Conservation (phyloP, 2,797 vertebrate genomes). For the Macropus fuliginosus region DNA sequence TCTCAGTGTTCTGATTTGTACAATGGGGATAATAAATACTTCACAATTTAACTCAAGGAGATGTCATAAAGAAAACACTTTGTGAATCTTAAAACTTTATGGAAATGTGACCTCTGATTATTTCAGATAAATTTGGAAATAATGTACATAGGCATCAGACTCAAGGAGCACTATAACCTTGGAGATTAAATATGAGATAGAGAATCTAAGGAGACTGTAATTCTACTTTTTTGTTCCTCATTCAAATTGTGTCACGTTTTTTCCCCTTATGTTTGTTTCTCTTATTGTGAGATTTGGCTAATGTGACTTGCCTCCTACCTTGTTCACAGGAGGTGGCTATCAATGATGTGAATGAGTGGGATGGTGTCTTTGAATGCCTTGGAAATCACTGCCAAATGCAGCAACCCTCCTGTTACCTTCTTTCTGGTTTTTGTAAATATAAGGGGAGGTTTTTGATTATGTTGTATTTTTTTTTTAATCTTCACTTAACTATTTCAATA, state of each 20-base stretch:
- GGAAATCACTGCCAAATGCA: neutral
- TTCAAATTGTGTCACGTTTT: too few relatives aligned
- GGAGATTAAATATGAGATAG: neutral
- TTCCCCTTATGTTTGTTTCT: neutral
- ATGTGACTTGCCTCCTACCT: fast-evolving
- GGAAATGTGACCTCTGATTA: neutral
- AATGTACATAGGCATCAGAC: neutral
- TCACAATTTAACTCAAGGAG: neutral
- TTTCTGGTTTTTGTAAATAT: neutral
- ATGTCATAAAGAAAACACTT: neutral
- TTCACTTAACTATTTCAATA: neutral
- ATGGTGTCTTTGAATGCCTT: neutral
- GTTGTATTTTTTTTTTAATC: neutral
- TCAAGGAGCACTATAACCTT: neutral
- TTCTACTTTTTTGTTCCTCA: fast-evolving
- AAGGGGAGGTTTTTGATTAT: neutral
- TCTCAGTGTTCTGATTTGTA: neutral
- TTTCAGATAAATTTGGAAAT: neutral
- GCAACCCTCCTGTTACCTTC: neutral
- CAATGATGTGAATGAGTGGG: too few relatives aligned
- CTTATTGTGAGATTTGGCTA: neutral
- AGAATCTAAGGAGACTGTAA: neutral
- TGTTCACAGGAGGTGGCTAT: neutral
- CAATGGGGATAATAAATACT: neutral
- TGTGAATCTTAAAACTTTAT: neutral